Evolutionary conservation across 2,113 vertebrate species (phyloP), one percentile per base, ranked within the genome.

Genomic region (Candoia aspera): DNA sequence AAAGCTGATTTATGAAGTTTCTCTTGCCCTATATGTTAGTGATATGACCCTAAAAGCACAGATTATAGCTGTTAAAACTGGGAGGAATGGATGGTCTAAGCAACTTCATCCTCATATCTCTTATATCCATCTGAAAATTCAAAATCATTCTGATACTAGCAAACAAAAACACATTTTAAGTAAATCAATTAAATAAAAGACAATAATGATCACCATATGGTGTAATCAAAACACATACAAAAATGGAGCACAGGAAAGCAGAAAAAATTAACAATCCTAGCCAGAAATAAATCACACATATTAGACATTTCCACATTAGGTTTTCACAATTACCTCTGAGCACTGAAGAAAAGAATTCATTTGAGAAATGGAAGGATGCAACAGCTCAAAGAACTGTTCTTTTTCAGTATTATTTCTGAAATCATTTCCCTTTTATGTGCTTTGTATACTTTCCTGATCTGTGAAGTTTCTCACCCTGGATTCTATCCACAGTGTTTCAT

Each of bases 91-190:
- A 60, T 92, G 91, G 90, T 93, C 94, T 94, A 95, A 62, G 91
- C 92, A 93, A 92, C 90, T 85, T 95, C 64, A 91, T 92, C 37
- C 87, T 8, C n/a, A 94, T 94, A 93, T 93, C 73, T 95, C 42
- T 86, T 95, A 3, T 42, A 42, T 59, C 92, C 93, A 94, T 93
- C 95, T 94, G 94, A 96, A 95, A 97, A 95, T 95, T 91, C 23
- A 92, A 90, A 93, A 93, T 96, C 94, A 96, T 88, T 90, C 93
- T 94, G 94, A 87, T 92, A 91, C 93, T 94, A 94, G 95, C 93
- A 96, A 96, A 96, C 95, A 95, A 92, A 95, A 97, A 93, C 54
- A 93, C 91, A 95, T 94, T 94, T 86, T 42, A 79, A 79, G 33
- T 42, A 42, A 79, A 79, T 79, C 37, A 79, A 42, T 79, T 79